Conservation (phyloP, 2,797 vertebrate genomes). For the Lepus oiostolus region DNA sequence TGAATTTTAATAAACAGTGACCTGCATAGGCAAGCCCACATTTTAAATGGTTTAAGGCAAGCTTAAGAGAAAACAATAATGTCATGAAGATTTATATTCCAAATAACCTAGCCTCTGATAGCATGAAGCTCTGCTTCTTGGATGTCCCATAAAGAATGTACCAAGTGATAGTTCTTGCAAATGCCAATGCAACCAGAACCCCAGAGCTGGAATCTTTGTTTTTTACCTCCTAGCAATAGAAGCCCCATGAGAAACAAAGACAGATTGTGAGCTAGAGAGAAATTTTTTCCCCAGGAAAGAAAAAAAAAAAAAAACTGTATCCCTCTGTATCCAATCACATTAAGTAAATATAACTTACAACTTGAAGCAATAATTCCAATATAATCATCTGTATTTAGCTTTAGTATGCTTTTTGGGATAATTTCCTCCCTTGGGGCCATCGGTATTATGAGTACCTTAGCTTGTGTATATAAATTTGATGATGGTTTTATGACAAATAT, state of each 20-base stretch:
- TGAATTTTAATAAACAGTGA: slow-evolving; percentile 73
- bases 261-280: not conserved
- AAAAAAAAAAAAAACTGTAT: slow-evolving; percentile 35
- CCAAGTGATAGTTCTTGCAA: slow-evolving; percentile 42
- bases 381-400: not conserved
- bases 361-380: slow-evolving; percentile 33
- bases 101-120: slow-evolving; percentile 56
- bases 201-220: slow-evolving; percentile 63
- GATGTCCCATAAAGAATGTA: slow-evolving; percentile 64
- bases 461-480: not conserved
- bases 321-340: not conserved
- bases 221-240: slow-evolving; percentile 47
- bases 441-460: not conserved
- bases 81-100: slow-evolving; percentile 70
- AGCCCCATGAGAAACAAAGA: slow-evolving; percentile 46
- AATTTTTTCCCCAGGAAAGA: not conserved
- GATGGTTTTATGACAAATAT: not conserved
- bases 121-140: slow-evolving; percentile 27
- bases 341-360: slow-evolving; percentile 46
- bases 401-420: not conserved
- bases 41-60: slow-evolving; percentile 50
- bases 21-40: not conserved
- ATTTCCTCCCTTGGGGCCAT: not conserved
- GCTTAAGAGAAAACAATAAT: slow-evolving; percentile 63
- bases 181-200: slow-evolving; percentile 20